phyloP scores from a whole-genome alignment of 2,113 vertebrate genomes.

The Corvus cornix region DNA sequence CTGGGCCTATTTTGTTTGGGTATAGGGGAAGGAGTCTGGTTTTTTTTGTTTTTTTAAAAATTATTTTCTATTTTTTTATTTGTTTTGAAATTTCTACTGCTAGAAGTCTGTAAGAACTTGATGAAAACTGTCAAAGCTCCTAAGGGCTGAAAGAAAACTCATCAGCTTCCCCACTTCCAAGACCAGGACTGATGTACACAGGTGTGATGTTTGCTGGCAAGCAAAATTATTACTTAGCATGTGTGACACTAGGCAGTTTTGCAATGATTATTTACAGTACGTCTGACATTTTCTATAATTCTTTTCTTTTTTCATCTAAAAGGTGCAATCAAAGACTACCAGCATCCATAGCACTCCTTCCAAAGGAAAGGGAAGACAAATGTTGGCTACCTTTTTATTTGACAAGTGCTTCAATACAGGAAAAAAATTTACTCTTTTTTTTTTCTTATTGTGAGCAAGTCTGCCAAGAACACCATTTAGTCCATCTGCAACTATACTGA shows the following conservation, averaged over 20 bases:
- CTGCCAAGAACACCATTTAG: background rate
- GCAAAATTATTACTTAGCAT: background rate
- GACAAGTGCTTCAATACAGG: background rate
- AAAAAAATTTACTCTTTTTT: background rate
- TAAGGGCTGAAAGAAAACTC: background rate
- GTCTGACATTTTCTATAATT: background rate
- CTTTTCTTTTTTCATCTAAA: background rate
- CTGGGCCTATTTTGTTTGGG: background rate
- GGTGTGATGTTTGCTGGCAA: background rate
- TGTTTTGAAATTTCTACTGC: background rate
- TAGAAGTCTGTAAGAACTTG: background rate
- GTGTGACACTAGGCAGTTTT: background rate
- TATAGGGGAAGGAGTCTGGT: accelerated
- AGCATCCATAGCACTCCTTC: background rate
- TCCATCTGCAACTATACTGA: background rate
- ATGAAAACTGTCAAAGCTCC: background rate
- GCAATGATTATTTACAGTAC: background rate
- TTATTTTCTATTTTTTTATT: background rate
- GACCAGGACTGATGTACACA: background rate
- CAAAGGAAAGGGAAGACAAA: background rate
- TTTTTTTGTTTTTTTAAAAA: accelerated
- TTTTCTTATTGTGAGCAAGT: background rate
- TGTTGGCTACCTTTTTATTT: background rate
- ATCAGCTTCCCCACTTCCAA: background rate
- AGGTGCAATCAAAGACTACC: background rate